These are phyloP conservation scores for Drosophila paranaensis DNA, from an alignment of 2,888 invertebrate genomes.

Conservation along the genomic window DNA sequence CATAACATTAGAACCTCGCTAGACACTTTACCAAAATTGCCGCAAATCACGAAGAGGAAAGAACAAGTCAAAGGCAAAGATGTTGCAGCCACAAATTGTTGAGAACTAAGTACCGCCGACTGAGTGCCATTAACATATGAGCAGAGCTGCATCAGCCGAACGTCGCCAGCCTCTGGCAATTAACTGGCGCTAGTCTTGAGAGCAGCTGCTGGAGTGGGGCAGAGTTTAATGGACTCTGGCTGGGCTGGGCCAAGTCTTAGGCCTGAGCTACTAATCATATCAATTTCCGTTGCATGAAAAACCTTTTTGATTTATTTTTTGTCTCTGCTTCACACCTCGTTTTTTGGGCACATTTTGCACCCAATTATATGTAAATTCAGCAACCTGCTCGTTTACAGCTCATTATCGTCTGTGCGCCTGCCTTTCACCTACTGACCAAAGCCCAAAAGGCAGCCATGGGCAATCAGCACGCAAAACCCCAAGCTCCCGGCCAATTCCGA, in stretches of 20 bases:
- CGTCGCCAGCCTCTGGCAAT: slow-evolving; percentile 55
- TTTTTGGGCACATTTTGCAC: slow-evolving; percentile 59
- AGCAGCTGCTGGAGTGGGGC: slow-evolving; percentile 2
- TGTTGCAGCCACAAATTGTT: slow-evolving; percentile 58
- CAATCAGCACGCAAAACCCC: slow-evolving; percentile 12
- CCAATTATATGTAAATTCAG: slow-evolving; percentile 66
- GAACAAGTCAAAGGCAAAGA: slow-evolving; percentile 49
- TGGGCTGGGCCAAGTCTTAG: slow-evolving; percentile 30
- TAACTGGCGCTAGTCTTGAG: slow-evolving; percentile 66
- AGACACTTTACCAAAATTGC: slow-evolving; percentile 82
- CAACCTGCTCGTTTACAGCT: slow-evolving; percentile 66
- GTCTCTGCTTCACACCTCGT: slow-evolving; percentile 20
- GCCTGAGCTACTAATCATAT: neutral
- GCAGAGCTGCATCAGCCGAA: slow-evolving; percentile 26
- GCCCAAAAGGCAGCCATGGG: slow-evolving; percentile 5
- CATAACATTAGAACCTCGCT: slow-evolving; percentile 79
- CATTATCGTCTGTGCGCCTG: slow-evolving; percentile 64
- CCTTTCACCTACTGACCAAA: slow-evolving; percentile 75
- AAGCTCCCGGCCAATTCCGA: slow-evolving; percentile 46
- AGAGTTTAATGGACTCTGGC: slow-evolving; percentile 10
- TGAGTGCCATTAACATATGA: slow-evolving; percentile 66
- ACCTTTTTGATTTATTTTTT: neutral
- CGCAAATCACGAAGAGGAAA: slow-evolving; percentile 64
- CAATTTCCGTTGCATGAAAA: slow-evolving; percentile 11
- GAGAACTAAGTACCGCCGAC: slow-evolving; percentile 59